These are phyloP conservation scores for Fragum fragum DNA, from an alignment of 2,888 invertebrate genomes.

Conservation along the genomic window DNA sequence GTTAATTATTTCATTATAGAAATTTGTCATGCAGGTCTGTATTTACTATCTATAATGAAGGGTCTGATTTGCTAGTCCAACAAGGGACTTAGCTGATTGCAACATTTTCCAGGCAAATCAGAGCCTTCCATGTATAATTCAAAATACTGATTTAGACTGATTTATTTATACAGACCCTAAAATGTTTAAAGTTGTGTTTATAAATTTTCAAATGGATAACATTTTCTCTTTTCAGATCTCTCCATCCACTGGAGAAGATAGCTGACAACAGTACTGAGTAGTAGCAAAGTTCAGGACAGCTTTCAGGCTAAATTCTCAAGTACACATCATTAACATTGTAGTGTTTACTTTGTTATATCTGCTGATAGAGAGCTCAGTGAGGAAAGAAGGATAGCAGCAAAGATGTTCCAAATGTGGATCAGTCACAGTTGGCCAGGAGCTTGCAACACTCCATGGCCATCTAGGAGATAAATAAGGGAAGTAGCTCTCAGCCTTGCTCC, in stretches of 20 bases:
- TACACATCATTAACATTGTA: background rate
- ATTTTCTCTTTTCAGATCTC: conserved; percentile 15
- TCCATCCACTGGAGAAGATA: conserved; percentile 20
- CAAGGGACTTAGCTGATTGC: too few species aligned
- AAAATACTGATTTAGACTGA: too few species aligned
- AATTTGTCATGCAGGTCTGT: too few species aligned
- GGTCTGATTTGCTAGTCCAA: too few species aligned
- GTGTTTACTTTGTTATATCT: background rate
- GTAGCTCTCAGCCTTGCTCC: conserved; percentile 67
- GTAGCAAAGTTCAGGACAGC: background rate
- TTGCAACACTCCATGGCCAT: conserved; percentile 44
- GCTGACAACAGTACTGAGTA: background rate
- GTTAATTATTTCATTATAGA: too few species aligned
- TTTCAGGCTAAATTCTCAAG: background rate
- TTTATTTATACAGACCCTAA: too few species aligned
- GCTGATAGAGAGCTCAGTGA: conserved; percentile 9
- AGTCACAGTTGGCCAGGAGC: conserved; percentile 28
- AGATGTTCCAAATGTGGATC: conserved; percentile 26
- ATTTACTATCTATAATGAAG: too few species aligned
- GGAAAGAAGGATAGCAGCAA: conserved; percentile 13
- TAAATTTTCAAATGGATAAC: too few species aligned
- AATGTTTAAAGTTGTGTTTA: too few species aligned
- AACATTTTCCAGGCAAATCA: too few species aligned
- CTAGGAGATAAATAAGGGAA: conserved; percentile 51
- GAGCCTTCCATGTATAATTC: too few species aligned